Conservation (phyloP, 1,140 invertebrate genomes). For the Pseudomyrmex concolor region DNA sequence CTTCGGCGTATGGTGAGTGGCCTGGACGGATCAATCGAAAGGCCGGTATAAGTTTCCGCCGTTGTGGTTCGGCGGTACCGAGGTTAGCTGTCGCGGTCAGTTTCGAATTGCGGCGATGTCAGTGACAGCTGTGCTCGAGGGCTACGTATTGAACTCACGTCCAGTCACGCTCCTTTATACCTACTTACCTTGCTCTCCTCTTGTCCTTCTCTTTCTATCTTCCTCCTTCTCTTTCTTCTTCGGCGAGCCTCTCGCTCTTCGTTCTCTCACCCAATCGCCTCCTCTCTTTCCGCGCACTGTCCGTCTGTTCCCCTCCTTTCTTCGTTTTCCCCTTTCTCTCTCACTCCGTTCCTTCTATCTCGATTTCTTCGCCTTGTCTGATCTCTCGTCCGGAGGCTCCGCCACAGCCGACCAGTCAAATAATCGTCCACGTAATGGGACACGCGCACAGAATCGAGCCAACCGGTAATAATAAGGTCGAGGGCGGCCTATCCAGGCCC, state of each 20-base stretch:
- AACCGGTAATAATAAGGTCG: conserved; percentile 72
- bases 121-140: conserved; percentile 83
- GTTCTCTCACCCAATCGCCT: conserved; percentile 39
- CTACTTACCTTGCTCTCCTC: conserved; percentile 78
- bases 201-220: conserved; percentile 28
- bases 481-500: conserved; percentile 61
- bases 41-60: conserved; percentile 84
- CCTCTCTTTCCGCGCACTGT: conserved; percentile 1
- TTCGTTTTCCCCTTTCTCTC: conserved; percentile 48
- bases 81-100: conserved; percentile 84
- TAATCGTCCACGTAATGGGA: conserved; percentile 74
- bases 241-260: conserved; percentile 36
- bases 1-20: conserved; percentile 84
- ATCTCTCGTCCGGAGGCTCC: conserved; percentile 44
- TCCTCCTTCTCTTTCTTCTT: conserved; percentile 13
- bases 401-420: conserved; percentile 68
- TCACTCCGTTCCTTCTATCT: conserved; percentile 40
- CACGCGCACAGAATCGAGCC: conserved; percentile 53
- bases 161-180: conserved; percentile 84
- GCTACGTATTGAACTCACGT: conserved; percentile 84
- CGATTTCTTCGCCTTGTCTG: conserved; percentile 51
- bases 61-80: conserved; percentile 79
- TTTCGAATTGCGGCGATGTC: conserved; percentile 84
- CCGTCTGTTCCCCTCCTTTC: background rate
- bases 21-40: conserved; percentile 84